phyloP scores from a whole-genome alignment of 1,140 invertebrate genomes.

The Drosophila littoralis region DNA sequence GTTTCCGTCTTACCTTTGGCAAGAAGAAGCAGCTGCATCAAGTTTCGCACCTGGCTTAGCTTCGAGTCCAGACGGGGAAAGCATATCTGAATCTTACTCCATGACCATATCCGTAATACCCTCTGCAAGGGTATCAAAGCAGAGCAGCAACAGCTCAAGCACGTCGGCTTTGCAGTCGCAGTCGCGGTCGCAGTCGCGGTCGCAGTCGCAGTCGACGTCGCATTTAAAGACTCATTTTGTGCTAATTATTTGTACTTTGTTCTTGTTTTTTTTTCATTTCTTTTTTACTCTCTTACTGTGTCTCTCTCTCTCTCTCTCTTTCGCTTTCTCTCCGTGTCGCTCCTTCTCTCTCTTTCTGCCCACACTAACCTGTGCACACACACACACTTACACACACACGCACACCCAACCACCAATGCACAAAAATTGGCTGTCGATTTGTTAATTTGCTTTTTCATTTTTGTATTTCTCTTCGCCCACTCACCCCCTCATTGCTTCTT shows the following conservation, averaged over 20 bases:
- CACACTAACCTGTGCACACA: constrained; percentile 26
- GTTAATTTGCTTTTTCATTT: constrained; percentile 57
- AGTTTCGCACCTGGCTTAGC: too few species aligned
- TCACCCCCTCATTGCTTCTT: not conserved
- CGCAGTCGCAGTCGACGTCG: constrained; percentile 31
- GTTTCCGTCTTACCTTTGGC: too few species aligned
- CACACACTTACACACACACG: constrained; percentile 4
- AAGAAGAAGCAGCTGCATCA: too few species aligned
- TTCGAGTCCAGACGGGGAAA: too few species aligned
- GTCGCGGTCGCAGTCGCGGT: constrained; percentile 5
- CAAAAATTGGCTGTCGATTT: constrained; percentile 77
- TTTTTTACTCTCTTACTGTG: constrained; percentile 13
- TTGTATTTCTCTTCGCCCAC: constrained; percentile 26
- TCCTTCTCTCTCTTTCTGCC: constrained; percentile 3
- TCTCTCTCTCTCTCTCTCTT: constrained; percentile 21
- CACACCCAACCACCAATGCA: constrained; percentile 36
- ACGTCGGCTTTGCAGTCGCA: constrained; percentile 6
- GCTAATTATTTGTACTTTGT: constrained; percentile 70
- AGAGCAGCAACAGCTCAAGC: constrained; percentile 5
- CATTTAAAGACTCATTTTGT: constrained; percentile 40
- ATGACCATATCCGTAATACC: not conserved
- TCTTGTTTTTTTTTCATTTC: constrained; percentile 46
- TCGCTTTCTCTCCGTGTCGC: constrained; percentile 6
- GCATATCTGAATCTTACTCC: too few species aligned
- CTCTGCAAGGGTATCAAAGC: constrained; percentile 14